phyloP scores from a whole-genome alignment of 2,113 vertebrate species.

The Ailuropoda melanoleuca region DNA sequence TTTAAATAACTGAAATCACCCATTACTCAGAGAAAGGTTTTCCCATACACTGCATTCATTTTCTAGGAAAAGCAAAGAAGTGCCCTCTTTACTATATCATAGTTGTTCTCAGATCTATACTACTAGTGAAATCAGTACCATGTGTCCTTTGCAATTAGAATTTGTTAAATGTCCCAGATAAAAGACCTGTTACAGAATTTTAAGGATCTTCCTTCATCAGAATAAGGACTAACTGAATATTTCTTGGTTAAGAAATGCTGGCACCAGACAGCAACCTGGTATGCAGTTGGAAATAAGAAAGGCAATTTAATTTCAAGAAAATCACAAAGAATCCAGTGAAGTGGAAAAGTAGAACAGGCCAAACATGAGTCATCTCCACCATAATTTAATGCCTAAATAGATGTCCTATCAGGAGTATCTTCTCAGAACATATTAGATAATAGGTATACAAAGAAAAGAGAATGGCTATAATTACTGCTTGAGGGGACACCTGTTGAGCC shows the following conservation, averaged over 20 bases:
- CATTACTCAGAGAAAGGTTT: background rate
- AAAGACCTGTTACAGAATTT: background rate
- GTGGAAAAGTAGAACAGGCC: background rate
- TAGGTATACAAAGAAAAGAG: background rate
- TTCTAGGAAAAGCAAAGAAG: background rate
- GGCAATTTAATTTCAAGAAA: conserved; percentile 38
- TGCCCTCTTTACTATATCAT: background rate
- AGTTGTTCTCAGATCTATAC: background rate
- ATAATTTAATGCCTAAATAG: background rate
- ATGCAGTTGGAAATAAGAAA: conserved; percentile 1
- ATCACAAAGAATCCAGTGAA: background rate
- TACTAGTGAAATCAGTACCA: background rate
- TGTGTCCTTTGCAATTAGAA: background rate
- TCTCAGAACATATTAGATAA: conserved; percentile 20
- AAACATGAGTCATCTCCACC: background rate
- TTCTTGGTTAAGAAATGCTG: background rate
- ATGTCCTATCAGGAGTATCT: background rate
- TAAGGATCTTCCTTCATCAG: background rate
- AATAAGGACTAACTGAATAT: background rate
- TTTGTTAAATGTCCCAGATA: background rate
- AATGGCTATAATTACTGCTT: background rate
- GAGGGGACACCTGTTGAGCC: background rate
- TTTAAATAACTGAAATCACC: conserved; percentile 22
- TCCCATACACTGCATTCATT: background rate
- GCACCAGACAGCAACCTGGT: background rate